These are phyloP conservation scores for Germaria angustata DNA, from an alignment of 2,888 invertebrate species.

Conservation along the genomic window DNA sequence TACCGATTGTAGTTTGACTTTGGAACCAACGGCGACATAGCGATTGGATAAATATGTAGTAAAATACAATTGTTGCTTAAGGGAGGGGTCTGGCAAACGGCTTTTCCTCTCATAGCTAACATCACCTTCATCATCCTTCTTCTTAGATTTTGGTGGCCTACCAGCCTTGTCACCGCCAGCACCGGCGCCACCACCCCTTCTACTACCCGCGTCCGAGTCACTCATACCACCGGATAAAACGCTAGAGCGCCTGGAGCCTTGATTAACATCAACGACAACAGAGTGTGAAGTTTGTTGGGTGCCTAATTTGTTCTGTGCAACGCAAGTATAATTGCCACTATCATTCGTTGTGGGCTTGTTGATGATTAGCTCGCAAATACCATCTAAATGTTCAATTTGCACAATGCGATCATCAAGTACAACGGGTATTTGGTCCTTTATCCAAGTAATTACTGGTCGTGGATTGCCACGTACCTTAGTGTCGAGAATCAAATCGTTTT, in stretches of 20 bases:
- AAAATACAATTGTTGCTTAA: constrained; percentile 80
- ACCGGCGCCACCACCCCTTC: constrained; percentile 55
- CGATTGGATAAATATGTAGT: constrained; percentile 78
- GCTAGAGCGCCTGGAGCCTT: constrained; percentile 78
- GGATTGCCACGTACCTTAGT: constrained; percentile 89
- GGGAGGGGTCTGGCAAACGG: constrained; percentile 78
- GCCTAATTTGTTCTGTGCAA: constrained; percentile 87
- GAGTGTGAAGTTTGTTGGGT: constrained; percentile 87
- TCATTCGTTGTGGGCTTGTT: constrained; percentile 85
- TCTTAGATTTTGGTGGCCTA: constrained; percentile 71
- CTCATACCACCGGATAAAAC: constrained; percentile 73
- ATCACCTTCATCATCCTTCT: constrained; percentile 74
- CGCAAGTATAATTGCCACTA: constrained; percentile 79
- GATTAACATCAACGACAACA: constrained; percentile 81
- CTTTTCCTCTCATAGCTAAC: constrained; percentile 82
- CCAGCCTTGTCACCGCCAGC: constrained; percentile 60
- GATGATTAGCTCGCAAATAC: constrained; percentile 87
- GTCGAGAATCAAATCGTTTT: constrained; percentile 88
- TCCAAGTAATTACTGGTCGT: constrained; percentile 87
- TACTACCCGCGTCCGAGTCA: constrained; percentile 70
- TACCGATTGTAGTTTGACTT: constrained; percentile 89
- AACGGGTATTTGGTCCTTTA: constrained; percentile 84
- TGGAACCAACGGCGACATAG: constrained; percentile 83
- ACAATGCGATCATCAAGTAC: constrained; percentile 82
- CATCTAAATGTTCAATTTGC: constrained; percentile 87